Evolutionary conservation across 2,888 invertebrate species (phyloP).

Genomic region (Acronicta aceris): DNA sequence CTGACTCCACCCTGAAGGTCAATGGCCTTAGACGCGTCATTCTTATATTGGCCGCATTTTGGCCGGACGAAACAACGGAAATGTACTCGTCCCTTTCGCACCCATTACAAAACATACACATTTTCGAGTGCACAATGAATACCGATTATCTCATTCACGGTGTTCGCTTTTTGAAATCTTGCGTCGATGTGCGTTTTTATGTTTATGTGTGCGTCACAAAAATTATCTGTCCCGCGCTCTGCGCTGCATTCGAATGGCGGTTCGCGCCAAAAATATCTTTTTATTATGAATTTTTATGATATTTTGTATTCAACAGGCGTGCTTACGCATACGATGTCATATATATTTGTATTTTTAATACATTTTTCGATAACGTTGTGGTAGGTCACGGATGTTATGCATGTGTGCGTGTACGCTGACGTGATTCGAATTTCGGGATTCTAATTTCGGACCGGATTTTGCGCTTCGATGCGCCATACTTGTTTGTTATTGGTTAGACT

Average conservation of each 20-base stretch:
- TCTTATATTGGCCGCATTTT: slow-evolving; percentile 88
- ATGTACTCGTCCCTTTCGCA: slow-evolving; percentile 72
- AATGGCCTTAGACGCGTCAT: slow-evolving; percentile 85
- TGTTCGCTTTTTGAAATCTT: slow-evolving; percentile 81
- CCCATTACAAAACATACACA: slow-evolving; percentile 67
- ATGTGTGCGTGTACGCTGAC: slow-evolving; percentile 62
- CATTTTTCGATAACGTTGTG: slow-evolving; percentile 74
- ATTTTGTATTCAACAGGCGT: slow-evolving; percentile 67
- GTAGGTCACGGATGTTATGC: slow-evolving; percentile 75
- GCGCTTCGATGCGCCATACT: slow-evolving; percentile 29
- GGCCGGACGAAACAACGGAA: slow-evolving; percentile 80
- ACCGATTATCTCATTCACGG: slow-evolving; percentile 84
- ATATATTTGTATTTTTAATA: slow-evolving; percentile 61
- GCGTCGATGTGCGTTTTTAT: slow-evolving; percentile 71
- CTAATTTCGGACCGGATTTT: slow-evolving; percentile 76
- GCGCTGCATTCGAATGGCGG: slow-evolving; percentile 75
- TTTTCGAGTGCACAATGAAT: slow-evolving; percentile 86
- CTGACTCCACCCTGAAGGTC: slow-evolving; percentile 74
- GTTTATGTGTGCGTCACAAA: slow-evolving; percentile 77
- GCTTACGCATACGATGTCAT: slow-evolving; percentile 56
- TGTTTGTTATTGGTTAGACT: slow-evolving; percentile 58
- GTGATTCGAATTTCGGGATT: slow-evolving; percentile 78
- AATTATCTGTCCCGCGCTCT: slow-evolving; percentile 78
- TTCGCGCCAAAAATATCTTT: slow-evolving; percentile 75
- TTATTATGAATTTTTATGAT: slow-evolving; percentile 74